Conservation (phyloP, 1,140 invertebrate genomes). For the Caenorhabditis brenneri region DNA sequence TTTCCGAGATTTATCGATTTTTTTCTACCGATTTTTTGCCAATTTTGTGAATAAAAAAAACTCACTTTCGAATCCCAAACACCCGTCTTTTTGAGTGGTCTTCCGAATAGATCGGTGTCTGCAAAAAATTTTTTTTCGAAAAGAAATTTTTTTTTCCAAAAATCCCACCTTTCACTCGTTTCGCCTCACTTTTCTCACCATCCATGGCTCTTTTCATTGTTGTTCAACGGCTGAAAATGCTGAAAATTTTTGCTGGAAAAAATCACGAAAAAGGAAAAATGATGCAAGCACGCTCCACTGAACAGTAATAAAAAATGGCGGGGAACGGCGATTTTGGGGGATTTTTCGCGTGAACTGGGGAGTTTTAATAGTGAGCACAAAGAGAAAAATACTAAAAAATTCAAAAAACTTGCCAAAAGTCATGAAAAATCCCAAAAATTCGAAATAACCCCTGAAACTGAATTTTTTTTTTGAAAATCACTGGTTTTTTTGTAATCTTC, state of each 20-base stretch:
- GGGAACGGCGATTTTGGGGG: too few species aligned
- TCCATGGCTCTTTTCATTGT: slow-evolving; percentile 29
- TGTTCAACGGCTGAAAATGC: neutral
- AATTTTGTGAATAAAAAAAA: neutral
- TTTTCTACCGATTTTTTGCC: neutral
- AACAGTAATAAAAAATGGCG: neutral
- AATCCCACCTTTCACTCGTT: neutral
- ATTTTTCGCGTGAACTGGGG: too few species aligned
- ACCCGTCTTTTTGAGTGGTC: neutral
- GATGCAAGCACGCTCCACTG: neutral
- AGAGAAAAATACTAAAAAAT: neutral
- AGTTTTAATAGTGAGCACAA: neutral
- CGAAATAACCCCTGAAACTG: neutral
- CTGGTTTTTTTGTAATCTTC: too few species aligned
- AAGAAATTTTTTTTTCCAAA: neutral
- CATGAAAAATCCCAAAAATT: neutral
- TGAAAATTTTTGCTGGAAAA: too few species aligned
- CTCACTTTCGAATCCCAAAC: slow-evolving; percentile 11
- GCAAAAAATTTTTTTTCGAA: neutral
- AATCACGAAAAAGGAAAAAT: neutral
- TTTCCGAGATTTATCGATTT: neutral
- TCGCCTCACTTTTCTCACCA: neutral
- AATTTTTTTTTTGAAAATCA: too few species aligned
- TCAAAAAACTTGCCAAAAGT: neutral
- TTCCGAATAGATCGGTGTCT: slow-evolving; percentile 34